phyloP scores from a whole-genome alignment of 2,797 vertebrate genomes.

The Enteromius unitaeniatus region DNA sequence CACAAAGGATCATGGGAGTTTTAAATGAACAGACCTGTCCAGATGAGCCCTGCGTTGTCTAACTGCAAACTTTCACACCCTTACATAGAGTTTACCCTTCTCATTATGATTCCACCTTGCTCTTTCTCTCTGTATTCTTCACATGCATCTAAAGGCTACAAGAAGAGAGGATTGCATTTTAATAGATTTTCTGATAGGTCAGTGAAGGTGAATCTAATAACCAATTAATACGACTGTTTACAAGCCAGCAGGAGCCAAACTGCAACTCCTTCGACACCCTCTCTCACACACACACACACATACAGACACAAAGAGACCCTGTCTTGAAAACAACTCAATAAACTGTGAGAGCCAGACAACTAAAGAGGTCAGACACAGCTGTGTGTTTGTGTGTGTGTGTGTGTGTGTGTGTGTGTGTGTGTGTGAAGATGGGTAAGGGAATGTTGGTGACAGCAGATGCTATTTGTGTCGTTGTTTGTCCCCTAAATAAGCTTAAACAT shows the following conservation, averaged over 20 bases:
- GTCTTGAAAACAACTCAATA: conserved; percentile 63
- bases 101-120: not conserved
- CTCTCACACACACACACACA: conserved; percentile 54
- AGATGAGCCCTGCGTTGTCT: not conserved
- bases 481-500: conserved; percentile 15
- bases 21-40: conserved; percentile 11
- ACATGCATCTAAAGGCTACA: conserved; percentile 59
- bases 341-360: conserved; percentile 9
- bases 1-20: conserved; percentile 58
- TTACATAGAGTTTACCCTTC: not conserved
- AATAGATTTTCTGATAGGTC: conserved; percentile 77
- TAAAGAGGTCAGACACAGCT: conserved; percentile 32
- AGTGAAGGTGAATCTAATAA: conserved; percentile 70
- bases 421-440: not conserved
- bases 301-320: conserved; percentile 32
- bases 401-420: not conserved
- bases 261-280: not conserved
- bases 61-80: not conserved
- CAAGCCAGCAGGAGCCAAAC: conserved; percentile 71
- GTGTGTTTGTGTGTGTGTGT: not conserved
- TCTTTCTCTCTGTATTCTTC: conserved; percentile 29
- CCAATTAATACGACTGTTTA: conserved; percentile 75
- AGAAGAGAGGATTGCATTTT: conserved; percentile 72
- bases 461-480: conserved; percentile 22
- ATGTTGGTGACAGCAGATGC: conserved; percentile 14